These are phyloP conservation scores for Cettia cetti DNA, from an alignment of 2,113 vertebrate genomes.

Conservation along the genomic window DNA sequence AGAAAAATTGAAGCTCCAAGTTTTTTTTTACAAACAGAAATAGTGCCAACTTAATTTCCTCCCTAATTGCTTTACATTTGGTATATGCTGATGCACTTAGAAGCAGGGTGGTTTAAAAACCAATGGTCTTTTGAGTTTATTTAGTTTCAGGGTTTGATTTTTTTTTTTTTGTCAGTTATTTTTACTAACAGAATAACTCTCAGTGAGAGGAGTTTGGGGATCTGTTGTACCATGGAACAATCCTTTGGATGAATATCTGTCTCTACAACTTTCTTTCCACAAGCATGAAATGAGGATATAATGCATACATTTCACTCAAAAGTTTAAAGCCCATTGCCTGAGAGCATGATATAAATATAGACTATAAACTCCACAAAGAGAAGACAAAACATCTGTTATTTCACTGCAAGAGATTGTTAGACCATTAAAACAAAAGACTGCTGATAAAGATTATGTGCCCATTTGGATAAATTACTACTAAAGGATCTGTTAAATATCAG, in stretches of 20 bases:
- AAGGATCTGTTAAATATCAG: not conserved
- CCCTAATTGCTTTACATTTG: not conserved
- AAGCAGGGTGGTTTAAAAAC: not conserved
- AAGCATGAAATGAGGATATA: not conserved
- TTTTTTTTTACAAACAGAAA: not conserved
- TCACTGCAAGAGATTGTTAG: not conserved
- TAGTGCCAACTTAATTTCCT: not conserved
- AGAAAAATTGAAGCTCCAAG: not conserved
- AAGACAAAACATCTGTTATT: not conserved
- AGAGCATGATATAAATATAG: not conserved
- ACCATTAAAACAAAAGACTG: not conserved
- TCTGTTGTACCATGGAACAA: not conserved
- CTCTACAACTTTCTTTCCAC: not conserved
- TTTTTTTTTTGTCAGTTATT: not conserved
- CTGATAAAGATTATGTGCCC: not conserved
- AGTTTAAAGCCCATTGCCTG: not conserved
- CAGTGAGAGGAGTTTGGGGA: not conserved
- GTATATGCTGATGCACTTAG: not conserved
- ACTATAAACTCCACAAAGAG: not conserved
- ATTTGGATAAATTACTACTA: not conserved
- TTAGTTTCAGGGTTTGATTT: not conserved
- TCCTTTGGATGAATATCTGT: not conserved
- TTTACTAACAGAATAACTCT: not conserved
- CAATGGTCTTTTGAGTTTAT: not conserved
- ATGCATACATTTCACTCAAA: not conserved